These are phyloP conservation scores for Adelphocoris suturalis DNA, from an alignment of 2,888 invertebrate species.

Conservation along the genomic window DNA sequence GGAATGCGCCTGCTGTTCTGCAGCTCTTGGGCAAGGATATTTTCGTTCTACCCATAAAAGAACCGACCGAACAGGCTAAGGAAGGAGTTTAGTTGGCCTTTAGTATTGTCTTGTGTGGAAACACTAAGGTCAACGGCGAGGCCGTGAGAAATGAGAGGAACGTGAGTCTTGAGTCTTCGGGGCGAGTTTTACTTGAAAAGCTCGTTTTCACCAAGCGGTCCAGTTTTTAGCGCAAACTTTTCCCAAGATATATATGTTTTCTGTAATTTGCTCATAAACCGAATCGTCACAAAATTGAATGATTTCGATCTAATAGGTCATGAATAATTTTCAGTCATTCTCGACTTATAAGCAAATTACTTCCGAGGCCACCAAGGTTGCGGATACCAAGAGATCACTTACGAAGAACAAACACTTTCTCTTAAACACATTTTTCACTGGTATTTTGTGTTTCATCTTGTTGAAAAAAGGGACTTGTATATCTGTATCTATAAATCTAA, in stretches of 20 bases:
- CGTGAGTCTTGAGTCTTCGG: constrained; percentile 37
- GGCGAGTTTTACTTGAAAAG: neutral
- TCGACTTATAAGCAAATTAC: too few relatives aligned
- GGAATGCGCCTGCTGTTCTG: constrained; percentile 10
- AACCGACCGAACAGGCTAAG: constrained; percentile 13
- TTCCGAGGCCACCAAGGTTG: too few relatives aligned
- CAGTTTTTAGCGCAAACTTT: neutral
- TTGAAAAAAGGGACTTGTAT: too few relatives aligned
- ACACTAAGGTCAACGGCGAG: constrained; percentile 64
- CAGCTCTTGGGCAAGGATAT: constrained; percentile 19
- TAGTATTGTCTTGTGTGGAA: constrained; percentile 60
- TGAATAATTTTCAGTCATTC: too few relatives aligned
- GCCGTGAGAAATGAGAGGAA: constrained; percentile 66
- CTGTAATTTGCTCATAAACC: neutral
- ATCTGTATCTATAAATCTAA: too few relatives aligned
- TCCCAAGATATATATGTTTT: neutral
- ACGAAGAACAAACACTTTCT: too few relatives aligned
- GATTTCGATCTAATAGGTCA: too few relatives aligned
- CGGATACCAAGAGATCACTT: too few relatives aligned
- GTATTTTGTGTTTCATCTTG: too few relatives aligned
- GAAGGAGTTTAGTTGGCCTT: constrained; percentile 51
- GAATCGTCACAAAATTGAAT: neutral
- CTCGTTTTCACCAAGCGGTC: constrained; percentile 21
- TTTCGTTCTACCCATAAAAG: constrained; percentile 28
- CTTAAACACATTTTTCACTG: too few relatives aligned